A percentile compares a stretch with the other conserved stretches of the same genome.
Evolutionary conservation across 2,113 vertebrate genomes (phyloP).

Genomic region (Connochaetes taurinus): DNA sequence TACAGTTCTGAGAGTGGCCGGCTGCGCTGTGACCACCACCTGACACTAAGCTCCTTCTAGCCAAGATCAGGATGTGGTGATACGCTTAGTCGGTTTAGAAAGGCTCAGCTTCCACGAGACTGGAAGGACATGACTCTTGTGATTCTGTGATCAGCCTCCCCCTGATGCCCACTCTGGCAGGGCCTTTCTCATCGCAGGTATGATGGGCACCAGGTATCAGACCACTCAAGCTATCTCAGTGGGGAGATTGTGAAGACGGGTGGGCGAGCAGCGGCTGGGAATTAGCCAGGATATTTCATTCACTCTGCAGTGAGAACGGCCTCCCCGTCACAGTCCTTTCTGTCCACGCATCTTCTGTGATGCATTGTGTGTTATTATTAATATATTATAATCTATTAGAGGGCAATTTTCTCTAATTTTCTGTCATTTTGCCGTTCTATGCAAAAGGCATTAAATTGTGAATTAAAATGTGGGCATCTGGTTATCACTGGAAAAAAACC

Average conservation of each 20-base stretch:
- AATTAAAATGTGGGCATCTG: constrained; percentile 39
- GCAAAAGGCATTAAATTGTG: constrained; percentile 36
- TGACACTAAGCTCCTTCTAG: background rate
- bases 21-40: background rate
- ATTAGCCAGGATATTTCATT: background rate
- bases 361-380: background rate
- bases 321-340: background rate
- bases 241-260: background rate
- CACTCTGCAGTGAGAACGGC: background rate
- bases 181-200: background rate
- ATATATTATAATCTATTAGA: constrained; percentile 30
- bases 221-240: background rate
- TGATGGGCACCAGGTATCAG: background rate
- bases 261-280: fast-evolving
- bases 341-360: background rate
- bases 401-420: constrained; percentile 52
- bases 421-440: constrained; percentile 46
- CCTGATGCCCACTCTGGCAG: background rate
- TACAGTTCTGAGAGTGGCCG: background rate
- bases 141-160: fast-evolving
- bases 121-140: background rate
- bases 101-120: background rate
- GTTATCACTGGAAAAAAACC: constrained; percentile 21
- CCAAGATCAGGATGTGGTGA: background rate
- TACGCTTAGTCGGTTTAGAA: background rate